A percentile compares a stretch with the other conserved stretches of the same genome.
phyloP scores from a whole-genome alignment of 2,797 vertebrate genomes.

The Antennarius maculatus region DNA sequence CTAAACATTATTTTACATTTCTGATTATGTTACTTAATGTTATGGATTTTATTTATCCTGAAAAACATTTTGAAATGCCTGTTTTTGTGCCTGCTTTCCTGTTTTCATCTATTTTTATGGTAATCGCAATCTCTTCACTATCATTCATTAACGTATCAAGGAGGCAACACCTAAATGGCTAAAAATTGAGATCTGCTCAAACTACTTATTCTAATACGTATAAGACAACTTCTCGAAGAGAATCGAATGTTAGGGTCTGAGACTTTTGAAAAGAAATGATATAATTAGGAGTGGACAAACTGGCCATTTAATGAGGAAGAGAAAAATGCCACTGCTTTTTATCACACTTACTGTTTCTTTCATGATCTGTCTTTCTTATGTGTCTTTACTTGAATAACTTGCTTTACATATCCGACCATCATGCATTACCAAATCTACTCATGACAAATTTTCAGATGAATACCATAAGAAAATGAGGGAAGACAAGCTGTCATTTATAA shows the following conservation, averaged over 20 bases:
- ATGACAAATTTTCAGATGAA: background rate
- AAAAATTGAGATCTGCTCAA: no score
- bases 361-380: background rate
- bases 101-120: no score
- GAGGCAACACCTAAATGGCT: no score
- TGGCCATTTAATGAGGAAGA: background rate
- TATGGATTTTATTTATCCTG: no score
- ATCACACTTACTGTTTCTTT: background rate
- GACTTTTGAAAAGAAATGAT: background rate
- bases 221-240: no score
- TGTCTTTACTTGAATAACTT: slow-evolving; percentile 1
- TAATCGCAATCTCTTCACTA: no score
- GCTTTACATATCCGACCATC: background rate
- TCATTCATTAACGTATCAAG: no score
- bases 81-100: no score
- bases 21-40: no score
- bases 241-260: background rate
- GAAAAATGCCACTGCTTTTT: background rate
- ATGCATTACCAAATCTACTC: background rate
- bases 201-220: no score
- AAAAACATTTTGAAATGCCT: no score
- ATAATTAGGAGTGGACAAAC: background rate
- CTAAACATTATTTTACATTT: no score
- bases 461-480: background rate
- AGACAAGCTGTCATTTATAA: slow-evolving; percentile 11